These are phyloP conservation scores for Parasteatoda lunata DNA, from an alignment of 2,888 invertebrate genomes.

Conservation along the genomic window DNA sequence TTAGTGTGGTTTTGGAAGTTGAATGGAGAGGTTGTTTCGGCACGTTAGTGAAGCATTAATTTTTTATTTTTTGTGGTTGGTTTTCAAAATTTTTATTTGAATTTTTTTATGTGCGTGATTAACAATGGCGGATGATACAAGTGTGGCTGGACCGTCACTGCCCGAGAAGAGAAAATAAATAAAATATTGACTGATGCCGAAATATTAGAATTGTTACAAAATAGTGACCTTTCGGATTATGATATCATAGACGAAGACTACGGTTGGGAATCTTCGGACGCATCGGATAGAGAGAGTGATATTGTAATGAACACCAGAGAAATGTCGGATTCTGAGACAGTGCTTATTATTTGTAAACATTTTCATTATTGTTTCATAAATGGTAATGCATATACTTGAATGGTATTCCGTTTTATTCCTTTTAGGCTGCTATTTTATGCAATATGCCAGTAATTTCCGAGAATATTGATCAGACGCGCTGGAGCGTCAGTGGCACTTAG, in stretches of 20 bases:
- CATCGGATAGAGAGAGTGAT: constrained; percentile 3
- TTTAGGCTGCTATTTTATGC: no score
- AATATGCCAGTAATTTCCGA: no score
- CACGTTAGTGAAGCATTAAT: constrained; percentile 13
- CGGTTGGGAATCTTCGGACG: background rate
- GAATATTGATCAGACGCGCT: no score
- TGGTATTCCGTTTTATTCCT: no score
- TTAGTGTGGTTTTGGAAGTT: constrained; percentile 22
- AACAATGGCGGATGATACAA: constrained; percentile 1
- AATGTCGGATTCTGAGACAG: constrained; percentile 11
- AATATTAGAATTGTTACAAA: constrained; percentile 13
- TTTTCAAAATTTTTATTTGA: constrained; percentile 8
- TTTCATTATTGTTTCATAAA: no score
- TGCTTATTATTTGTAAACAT: no score
- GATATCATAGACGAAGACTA: constrained; percentile 5
- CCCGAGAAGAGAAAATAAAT: background rate
- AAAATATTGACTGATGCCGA: constrained; percentile 3
- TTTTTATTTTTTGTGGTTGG: no score
- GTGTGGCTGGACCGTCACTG: background rate
- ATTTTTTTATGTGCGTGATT: background rate
- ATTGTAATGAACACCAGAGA: no score
- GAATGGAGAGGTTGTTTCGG: constrained; percentile 1
- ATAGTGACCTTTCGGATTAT: constrained; percentile 6
- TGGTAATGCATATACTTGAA: no score
- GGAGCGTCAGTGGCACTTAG: no score